Conservation (phyloP, 2,888 invertebrate species). For the Frankliniella fusca region DNA sequence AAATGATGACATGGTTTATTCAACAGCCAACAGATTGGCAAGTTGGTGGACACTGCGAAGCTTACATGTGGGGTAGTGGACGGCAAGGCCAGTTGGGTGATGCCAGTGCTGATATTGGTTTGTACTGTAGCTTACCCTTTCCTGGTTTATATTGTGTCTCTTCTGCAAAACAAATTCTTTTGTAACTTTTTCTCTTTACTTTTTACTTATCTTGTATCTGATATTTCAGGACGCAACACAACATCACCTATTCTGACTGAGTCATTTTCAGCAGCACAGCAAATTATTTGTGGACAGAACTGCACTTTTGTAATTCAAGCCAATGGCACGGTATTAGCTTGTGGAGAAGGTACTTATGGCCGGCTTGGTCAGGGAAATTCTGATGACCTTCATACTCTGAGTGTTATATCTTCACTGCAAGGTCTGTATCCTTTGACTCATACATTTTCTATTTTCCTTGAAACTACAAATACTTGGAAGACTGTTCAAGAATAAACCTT, state of each 20-base stretch:
- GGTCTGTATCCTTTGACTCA: slow-evolving; percentile 39
- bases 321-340: slow-evolving; percentile 59
- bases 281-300: slow-evolving; percentile 62
- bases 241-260: slow-evolving; percentile 49
- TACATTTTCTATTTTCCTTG: neutral
- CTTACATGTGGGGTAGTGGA: slow-evolving; percentile 60
- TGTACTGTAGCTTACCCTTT: neutral
- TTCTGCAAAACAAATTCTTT: slow-evolving; percentile 38
- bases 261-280: slow-evolving; percentile 52
- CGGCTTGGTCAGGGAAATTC: slow-evolving; percentile 61
- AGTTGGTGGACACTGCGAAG: slow-evolving; percentile 58
- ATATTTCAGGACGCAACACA: slow-evolving; percentile 45
- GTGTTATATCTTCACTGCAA: slow-evolving; percentile 57
- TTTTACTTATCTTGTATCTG: neutral
- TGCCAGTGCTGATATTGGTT: slow-evolving; percentile 44
- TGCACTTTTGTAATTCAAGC: slow-evolving; percentile 61
- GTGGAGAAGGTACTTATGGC: slow-evolving; percentile 63
- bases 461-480: neutral
- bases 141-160: neutral
- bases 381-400: slow-evolving; percentile 57
- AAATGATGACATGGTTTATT: slow-evolving; percentile 59
- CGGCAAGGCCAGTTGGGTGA: slow-evolving; percentile 62
- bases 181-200: slow-evolving; percentile 7
- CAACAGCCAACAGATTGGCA: slow-evolving; percentile 62
- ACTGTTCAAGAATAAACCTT: neutral